Base-by-base conservation (phyloP, 2,888 invertebrate genomes). In the Holacanthella duospinosa region DNA sequence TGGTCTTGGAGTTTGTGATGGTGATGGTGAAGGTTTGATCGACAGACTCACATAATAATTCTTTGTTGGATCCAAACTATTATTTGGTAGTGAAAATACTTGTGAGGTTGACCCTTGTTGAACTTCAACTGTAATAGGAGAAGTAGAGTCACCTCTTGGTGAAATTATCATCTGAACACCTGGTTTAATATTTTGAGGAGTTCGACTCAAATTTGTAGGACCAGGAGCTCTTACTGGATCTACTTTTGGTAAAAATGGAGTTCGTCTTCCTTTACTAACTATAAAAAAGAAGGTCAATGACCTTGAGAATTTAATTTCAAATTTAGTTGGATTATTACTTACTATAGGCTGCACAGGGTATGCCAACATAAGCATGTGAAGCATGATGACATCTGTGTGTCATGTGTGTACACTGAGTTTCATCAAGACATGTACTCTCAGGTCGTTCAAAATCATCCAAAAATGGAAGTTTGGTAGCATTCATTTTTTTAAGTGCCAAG, bases 41-140 rank as follows among this genome's bases (percentile, higher is more conserved):
- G 92, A 92, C 76, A 93, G 92, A 59, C 92, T 93, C 65, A 93
- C 92, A 77, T 90, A 92, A 79, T 93, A 93, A 75, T 89, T 83
- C 78, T 92, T 93, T 76, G 88, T 89, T 75, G 87, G 88, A 77
- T 93, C 91, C 74, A 93, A 79, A 76, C 85, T 86, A 75, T 92
- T 89, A 25, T 91, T 86, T 60, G 93, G 93, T 77, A 93, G 81
- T 74, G 90, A 87, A 75, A 92, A 91, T 70, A 92, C 82, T 68
- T 77, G 76, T 77, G 90, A 89, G 75, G 88, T 88, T 75, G 60
- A 58, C 25, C 72, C 72, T 58, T 72, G 72, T 59, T 72, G 70
- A 3, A 72, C 67, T 55, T 72, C 70, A 1, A 72, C 54, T 6
- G 72, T 72, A 2, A 72, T 71, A 21, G 72, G 72, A 21, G 68